phyloP scores from a whole-genome alignment of 2,888 invertebrate genomes.

The Drosophila cyrtoloma region DNA sequence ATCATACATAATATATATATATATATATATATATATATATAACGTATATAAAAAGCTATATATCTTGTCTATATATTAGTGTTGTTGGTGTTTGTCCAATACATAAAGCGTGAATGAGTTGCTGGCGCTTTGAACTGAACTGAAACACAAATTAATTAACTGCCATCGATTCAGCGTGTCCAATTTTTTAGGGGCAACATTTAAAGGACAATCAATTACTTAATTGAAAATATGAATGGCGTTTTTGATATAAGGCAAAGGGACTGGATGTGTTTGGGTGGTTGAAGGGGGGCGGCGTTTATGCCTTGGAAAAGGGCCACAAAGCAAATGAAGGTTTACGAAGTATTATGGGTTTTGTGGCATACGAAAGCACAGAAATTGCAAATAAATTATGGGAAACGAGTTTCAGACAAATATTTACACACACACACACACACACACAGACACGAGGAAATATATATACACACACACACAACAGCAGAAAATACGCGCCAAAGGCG shows the following conservation, averaged over 20 bases:
- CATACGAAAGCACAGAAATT: constrained; percentile 26
- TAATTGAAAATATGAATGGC: constrained; percentile 66
- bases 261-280: neutral
- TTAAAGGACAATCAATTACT: constrained; percentile 73
- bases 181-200: constrained; percentile 22
- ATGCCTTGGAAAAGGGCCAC: neutral
- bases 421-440: neutral
- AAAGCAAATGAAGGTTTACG: constrained; percentile 37
- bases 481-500: neutral
- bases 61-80: neutral
- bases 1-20: neutral
- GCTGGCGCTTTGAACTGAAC: constrained; percentile 16
- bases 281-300: neutral
- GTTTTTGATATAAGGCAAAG: neutral
- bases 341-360: constrained; percentile 35
- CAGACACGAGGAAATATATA: too few relatives aligned
- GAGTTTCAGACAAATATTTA: constrained; percentile 8
- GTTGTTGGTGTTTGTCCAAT: constrained; percentile 25
- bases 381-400: constrained; percentile 43
- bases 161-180: constrained; percentile 67
- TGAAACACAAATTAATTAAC: constrained; percentile 72
- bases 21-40: neutral
- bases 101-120: constrained; percentile 56
- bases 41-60: neutral
- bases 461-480: neutral